Evolutionary conservation across 2,113 vertebrate species (phyloP).

Genomic region (Anguilla japonica): DNA sequence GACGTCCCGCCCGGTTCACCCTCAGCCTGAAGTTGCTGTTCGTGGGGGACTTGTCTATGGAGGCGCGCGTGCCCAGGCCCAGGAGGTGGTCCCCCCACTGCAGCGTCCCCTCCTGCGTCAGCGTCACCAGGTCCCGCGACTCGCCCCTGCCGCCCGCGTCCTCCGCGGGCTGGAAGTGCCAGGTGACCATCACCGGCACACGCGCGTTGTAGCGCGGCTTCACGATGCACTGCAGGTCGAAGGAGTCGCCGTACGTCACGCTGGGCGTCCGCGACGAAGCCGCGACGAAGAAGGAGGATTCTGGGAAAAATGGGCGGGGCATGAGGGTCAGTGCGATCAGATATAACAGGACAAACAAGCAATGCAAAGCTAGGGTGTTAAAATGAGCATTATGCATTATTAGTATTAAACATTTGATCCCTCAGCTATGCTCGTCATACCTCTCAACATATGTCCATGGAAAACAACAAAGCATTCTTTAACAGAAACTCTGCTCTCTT

Average conservation of each 20-base stretch:
- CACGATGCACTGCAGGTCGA: conserved; percentile 94
- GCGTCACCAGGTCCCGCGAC: conserved; percentile 89
- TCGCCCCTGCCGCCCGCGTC: conserved; percentile 61
- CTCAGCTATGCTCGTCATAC: neutral
- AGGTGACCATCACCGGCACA: conserved; percentile 86
- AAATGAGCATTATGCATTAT: too few relatives aligned
- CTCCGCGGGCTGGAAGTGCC: conserved; percentile 86
- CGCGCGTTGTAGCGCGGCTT: conserved; percentile 87
- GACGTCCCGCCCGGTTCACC: conserved; percentile 86
- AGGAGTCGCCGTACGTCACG: conserved; percentile 87
- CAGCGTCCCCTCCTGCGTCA: conserved; percentile 86
- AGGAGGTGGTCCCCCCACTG: conserved; percentile 85
- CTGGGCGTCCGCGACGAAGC: conserved; percentile 91
- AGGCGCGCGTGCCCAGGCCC: conserved; percentile 84
- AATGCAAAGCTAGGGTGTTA: neutral
- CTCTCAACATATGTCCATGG: neutral
- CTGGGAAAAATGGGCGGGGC: conserved; percentile 56
- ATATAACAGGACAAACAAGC: too few relatives aligned
- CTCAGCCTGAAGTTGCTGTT: conserved; percentile 92
- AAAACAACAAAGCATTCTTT: neutral
- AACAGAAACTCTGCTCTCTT: neutral
- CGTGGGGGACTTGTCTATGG: conserved; percentile 85
- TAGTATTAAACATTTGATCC: neutral
- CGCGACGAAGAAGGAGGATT: conserved; percentile 87
- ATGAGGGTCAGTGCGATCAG: neutral